phyloP scores from a whole-genome alignment of 1,140 invertebrate genomes.

The Zaprionus lachaisei region DNA sequence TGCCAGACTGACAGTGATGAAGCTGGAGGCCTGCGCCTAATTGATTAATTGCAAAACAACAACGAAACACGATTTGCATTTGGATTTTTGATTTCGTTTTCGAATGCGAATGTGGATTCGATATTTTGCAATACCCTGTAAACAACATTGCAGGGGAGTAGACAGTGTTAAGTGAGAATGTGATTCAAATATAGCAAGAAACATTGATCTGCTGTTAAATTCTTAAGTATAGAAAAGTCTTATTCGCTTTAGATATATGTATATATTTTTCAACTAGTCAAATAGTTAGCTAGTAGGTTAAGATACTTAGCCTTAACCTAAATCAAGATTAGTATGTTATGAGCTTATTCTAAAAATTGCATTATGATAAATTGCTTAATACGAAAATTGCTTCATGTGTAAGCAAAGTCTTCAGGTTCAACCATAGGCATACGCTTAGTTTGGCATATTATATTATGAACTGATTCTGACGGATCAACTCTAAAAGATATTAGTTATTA shows the following conservation, averaged over 20 bases:
- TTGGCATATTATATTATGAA: background rate
- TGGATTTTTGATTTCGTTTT: slow-evolving; percentile 58
- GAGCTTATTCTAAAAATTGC: too few relatives aligned
- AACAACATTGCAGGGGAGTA: background rate
- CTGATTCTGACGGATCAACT: background rate
- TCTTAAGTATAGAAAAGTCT: too few relatives aligned
- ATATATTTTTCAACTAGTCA: too few relatives aligned
- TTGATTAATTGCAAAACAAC: slow-evolving; percentile 82
- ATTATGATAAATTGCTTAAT: background rate
- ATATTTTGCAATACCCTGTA: slow-evolving; percentile 22
- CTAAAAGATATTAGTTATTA: background rate
- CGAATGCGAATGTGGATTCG: slow-evolving; percentile 38
- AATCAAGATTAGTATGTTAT: too few relatives aligned
- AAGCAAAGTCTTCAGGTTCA: too few relatives aligned
- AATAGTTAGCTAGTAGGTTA: too few relatives aligned
- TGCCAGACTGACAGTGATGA: slow-evolving; percentile 58
- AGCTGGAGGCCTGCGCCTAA: slow-evolving; percentile 65
- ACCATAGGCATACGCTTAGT: background rate
- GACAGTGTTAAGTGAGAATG: background rate
- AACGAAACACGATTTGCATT: slow-evolving; percentile 78
- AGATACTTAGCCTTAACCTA: too few relatives aligned
- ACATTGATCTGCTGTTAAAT: too few relatives aligned
- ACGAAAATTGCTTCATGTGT: too few relatives aligned
- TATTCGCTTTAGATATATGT: too few relatives aligned
- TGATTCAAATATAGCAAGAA: too few relatives aligned